Evolutionary conservation across 2,888 invertebrate species (phyloP), one percentile per base, ranked within the genome.

Genomic region (Tenthredo amoena): DNA sequence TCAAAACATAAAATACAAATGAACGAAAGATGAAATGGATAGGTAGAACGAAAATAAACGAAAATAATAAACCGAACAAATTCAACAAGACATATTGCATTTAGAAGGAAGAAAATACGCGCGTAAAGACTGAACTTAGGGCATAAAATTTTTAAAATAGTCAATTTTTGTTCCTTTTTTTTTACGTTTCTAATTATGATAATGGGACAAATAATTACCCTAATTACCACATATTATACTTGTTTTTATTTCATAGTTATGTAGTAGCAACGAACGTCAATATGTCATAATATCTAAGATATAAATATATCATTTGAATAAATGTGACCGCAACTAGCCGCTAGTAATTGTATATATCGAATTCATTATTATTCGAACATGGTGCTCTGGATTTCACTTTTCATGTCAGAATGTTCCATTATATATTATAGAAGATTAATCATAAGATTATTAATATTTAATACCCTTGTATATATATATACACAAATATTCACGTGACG

Each of bases 101-200:
- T 55, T 18, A 31, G 72, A 85, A 72, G 12, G 65, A 86, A 72
- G 82, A 47, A 58, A 50, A 84, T 58, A 82, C 83, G 65, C 34
- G 87, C 81, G 86, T 88, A 88, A 91, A 91, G 89, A 90, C 90
- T 91, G 90, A 91, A 89, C 88, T 89, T 86, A 89, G 90, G 92
- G 91, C 93, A 92, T 92, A 92, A 90, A 90, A 92, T 93, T 93
- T 92, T 90, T 90, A 90, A 91, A 91, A 93, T 93, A 93, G 93
- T 93, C 93, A 93, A 90, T 93, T 91, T 93, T 92, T 93, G 93
- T 93, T 93, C 92, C 93, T 93, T 91, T 21, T 62, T 62, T 12
- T 89, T 87, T 88, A 88, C 87, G 87, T 88, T 88, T 88, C 72
- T 74, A 74, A 43, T 43, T 74, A 43, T n/a, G 10, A 55, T 68